Base-by-base conservation (phyloP, 2,113 vertebrate genomes). In the Macrotis lagotis region DNA sequence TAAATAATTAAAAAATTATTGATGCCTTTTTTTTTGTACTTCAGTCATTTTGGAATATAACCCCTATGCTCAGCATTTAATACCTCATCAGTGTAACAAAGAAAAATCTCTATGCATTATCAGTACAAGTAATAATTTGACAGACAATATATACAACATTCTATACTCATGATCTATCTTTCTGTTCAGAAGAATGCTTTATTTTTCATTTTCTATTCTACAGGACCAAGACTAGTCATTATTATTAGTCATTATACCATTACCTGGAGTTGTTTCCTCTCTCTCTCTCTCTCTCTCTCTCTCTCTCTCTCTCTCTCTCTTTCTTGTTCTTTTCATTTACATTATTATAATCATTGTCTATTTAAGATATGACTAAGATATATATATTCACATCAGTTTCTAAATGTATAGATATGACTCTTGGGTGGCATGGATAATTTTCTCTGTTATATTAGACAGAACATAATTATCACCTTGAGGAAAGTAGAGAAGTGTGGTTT, bases 1-100 rank as follows among this genome's bases (percentile, higher is more conserved):
- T n/a, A n/a, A n/a, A n/a, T n/a, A n/a, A n/a, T 96, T 53, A 59
- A 59, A 74, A 74, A 74, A 74, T 74, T 74, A 74, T 74, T 74
- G 31, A 74, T 74, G 37, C 59, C 28, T 37, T 66, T n/a, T 74
- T 74, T 74, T 74, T 74, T 37, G 16, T 12, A 37, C 16, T 4
- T 66, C 14, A 14, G 14, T 22, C n/a, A 44, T 83, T 83, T 83
- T 44, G n/a, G 66, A 24, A 44, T 44, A 83, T 44, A 83, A 83
- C n/a, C 66, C n/a, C n/a, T 44, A 24, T 83, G 66, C 66, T 83
- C 19, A 83, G n/a, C 66, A 44, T 83, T 83, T 24, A 44, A 44
- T 83, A 6, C n/a, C 44, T 19, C 16, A 83, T 83, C 37, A 44
- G 22, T 44, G 66, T 83, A 44, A 44, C 66, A 44, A 66, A 66